A percentile compares a stretch with the other conserved stretches of the same genome.
phyloP scores from a whole-genome alignment of 1,140 invertebrate species.

The Frieseomelitta varia region DNA sequence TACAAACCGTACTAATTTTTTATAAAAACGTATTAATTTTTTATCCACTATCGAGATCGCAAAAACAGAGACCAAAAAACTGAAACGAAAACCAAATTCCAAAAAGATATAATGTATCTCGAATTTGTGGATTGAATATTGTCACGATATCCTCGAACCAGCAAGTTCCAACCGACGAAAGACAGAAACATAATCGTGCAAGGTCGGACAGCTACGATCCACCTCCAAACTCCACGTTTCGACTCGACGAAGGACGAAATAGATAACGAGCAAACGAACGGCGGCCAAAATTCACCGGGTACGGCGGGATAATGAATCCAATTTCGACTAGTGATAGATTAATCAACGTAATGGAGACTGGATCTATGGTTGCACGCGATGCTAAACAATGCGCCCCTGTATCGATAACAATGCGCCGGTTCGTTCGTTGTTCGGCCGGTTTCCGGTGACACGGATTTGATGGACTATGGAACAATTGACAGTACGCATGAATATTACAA shows the following conservation, averaged over 20 bases:
- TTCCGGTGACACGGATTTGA: slow-evolving; percentile 35
- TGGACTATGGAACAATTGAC: slow-evolving; percentile 20
- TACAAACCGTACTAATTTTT: too few species aligned
- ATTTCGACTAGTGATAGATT: slow-evolving; percentile 8
- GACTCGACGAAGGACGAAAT: not conserved
- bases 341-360: slow-evolving; percentile 25
- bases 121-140: too few species aligned
- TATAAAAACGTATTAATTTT: too few species aligned
- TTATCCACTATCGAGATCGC: too few species aligned
- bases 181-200: too few species aligned
- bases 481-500: slow-evolving; percentile 26
- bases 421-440: slow-evolving; percentile 18
- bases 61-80: too few species aligned
- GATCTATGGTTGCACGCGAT: not conserved
- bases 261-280: not conserved
- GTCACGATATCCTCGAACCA: too few species aligned
- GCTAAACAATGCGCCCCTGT: slow-evolving; percentile 15
- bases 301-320: slow-evolving; percentile 4
- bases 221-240: too few species aligned
- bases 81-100: too few species aligned
- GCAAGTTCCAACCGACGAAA: too few species aligned
- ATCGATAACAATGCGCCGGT: not conserved
- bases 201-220: too few species aligned
- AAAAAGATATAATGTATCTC: too few species aligned
- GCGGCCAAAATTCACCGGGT: slow-evolving; percentile 1